Conservation (phyloP, 2,888 invertebrate species). For the Eupithecia subfuscata region DNA sequence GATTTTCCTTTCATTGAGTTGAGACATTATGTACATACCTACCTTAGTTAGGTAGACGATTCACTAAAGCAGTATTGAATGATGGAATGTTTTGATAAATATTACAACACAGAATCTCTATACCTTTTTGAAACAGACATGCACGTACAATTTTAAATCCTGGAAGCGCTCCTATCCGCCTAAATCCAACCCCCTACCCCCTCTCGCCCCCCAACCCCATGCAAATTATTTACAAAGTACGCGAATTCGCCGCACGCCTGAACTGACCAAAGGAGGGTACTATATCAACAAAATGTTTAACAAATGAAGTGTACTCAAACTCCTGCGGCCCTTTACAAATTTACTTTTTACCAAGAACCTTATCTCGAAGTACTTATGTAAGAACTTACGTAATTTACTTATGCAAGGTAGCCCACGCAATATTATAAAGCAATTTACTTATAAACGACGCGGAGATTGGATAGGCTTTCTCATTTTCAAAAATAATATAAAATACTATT, state of each 20-base stretch:
- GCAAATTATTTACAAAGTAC: constrained; percentile 75
- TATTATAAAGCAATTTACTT: constrained; percentile 32
- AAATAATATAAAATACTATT: not conserved
- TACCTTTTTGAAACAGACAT: constrained; percentile 61
- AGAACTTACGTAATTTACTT: constrained; percentile 23
- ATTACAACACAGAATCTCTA: constrained; percentile 46
- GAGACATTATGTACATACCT: not conserved
- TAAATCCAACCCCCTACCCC: constrained; percentile 37
- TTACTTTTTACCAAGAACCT: constrained; percentile 40
- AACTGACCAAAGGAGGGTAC: constrained; percentile 62
- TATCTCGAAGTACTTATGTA: constrained; percentile 18
- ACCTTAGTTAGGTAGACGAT: not conserved
- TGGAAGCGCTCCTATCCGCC: constrained; percentile 44
- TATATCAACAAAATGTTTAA: constrained; percentile 55
- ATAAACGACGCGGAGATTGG: constrained; percentile 36
- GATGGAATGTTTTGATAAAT: not conserved
- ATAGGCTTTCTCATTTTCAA: constrained; percentile 38
- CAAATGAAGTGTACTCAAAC: constrained; percentile 50
- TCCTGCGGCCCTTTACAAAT: constrained; percentile 41
- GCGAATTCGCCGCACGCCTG: constrained; percentile 62
- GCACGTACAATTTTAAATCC: constrained; percentile 63
- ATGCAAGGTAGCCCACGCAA: constrained; percentile 27
- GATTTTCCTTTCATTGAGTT: not conserved
- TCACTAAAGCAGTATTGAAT: not conserved
- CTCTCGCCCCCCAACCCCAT: constrained; percentile 51